These are phyloP conservation scores for Hetaerina titia DNA, from an alignment of 2,888 invertebrate genomes.

Conservation along the genomic window DNA sequence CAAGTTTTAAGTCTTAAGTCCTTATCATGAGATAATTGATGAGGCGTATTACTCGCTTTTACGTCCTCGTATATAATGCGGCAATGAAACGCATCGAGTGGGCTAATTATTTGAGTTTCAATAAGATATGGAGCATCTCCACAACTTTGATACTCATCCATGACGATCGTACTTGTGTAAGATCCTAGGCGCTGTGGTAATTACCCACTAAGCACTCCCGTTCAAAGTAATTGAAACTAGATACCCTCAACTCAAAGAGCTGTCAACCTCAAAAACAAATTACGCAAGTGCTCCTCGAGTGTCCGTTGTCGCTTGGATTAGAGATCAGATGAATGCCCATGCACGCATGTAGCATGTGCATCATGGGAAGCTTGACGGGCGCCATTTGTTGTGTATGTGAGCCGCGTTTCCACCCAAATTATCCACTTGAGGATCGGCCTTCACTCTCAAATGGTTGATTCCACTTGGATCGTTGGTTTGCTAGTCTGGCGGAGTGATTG, in stretches of 20 bases:
- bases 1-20: no score
- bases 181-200: no score
- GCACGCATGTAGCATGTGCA: background rate
- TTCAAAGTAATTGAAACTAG: background rate
- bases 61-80: no score
- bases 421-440: conserved; percentile 32
- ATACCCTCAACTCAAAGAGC: background rate
- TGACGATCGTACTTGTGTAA: no score
- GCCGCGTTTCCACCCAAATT: conserved; percentile 45
- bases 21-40: no score
- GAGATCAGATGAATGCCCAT: background rate
- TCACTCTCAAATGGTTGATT: conserved; percentile 36
- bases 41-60: no score
- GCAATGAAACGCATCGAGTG: no score
- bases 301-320: background rate
- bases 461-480: conserved; percentile 41
- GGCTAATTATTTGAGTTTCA: no score
- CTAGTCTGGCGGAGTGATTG: conserved; percentile 34
- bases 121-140: no score
- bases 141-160: no score
- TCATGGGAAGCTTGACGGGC: conserved; percentile 7
- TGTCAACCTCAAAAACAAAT: background rate
- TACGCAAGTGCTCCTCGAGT: background rate
- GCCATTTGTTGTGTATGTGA: conserved; percentile 47
- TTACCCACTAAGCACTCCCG: background rate